Percentiles rank a stretch among this genome's conserved stretches.
phyloP scores from a whole-genome alignment of 2,888 invertebrate genomes.

The Ochropleura leucogaster region DNA sequence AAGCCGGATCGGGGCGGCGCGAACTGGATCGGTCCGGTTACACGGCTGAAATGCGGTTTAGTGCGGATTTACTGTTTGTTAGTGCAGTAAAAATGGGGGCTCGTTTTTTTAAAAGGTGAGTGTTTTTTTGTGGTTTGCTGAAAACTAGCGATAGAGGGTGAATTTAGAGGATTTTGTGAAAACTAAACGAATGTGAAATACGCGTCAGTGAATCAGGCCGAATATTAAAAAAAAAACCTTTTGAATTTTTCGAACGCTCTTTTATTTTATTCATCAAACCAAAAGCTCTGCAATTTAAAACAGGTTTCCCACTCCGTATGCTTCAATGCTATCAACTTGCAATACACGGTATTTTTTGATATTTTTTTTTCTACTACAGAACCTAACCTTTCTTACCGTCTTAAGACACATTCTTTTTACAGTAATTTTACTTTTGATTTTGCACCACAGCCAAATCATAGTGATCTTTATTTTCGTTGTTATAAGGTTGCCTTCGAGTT shows the following conservation, averaged over 20 bases:
- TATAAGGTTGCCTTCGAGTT: neutral
- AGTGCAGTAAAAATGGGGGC: conserved; percentile 47
- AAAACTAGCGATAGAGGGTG: neutral
- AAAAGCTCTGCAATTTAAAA: neutral
- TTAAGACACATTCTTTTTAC: neutral
- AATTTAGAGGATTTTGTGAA: conserved; percentile 22
- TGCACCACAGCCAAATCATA: neutral
- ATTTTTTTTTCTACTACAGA: neutral
- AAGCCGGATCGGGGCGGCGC: conserved; percentile 51
- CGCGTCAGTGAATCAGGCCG: conserved; percentile 7
- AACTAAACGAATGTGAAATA: conserved; percentile 24
- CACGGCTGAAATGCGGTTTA: conserved; percentile 65
- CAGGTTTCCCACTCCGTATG: no score
- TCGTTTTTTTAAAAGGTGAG: conserved; percentile 27
- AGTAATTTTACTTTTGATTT: neutral
- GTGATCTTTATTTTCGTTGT: neutral
- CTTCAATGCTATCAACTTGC: neutral
- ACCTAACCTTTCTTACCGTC: neutral
- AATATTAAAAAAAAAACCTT: neutral
- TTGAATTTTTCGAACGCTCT: neutral
- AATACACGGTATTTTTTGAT: neutral
- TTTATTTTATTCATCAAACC: neutral
- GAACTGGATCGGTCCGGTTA: conserved; percentile 63
- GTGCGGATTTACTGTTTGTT: conserved; percentile 60
- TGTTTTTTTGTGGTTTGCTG: conserved; percentile 37